phyloP scores from a whole-genome alignment of 2,113 vertebrate species.

The Vanacampus margaritifer region DNA sequence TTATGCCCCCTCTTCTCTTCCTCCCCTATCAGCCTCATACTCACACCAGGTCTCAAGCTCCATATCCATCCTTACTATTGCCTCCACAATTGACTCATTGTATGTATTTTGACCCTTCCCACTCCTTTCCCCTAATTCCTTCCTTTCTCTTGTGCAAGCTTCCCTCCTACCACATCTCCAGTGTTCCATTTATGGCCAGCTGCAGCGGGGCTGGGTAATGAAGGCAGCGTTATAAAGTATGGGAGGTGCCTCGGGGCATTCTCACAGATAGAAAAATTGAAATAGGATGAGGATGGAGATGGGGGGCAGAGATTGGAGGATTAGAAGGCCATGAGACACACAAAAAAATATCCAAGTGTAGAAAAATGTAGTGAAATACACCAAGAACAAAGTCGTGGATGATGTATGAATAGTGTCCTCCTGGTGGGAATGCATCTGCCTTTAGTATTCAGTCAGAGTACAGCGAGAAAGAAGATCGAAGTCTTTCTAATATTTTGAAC shows the following conservation, averaged over 20 bases:
- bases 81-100: conserved; percentile 27
- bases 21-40: conserved; percentile 12
- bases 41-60: conserved; percentile 11
- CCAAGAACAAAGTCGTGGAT: conserved; percentile 8
- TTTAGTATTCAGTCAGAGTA: conserved; percentile 2
- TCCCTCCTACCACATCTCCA: conserved; percentile 29
- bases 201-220: conserved; percentile 48
- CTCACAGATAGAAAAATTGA: conserved; percentile 49
- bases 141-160: conserved; percentile 16
- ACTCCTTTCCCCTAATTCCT: conserved; percentile 20
- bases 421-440: neutral
- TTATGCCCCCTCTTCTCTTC: conserved; percentile 33
- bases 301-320: conserved; percentile 32
- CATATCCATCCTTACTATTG: conserved; percentile 7
- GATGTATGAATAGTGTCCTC: conserved; percentile 5
- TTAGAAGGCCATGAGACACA: conserved; percentile 45
- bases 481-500: neutral
- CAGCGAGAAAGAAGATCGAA: neutral
- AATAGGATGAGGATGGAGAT: conserved; percentile 40
- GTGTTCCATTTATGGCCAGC: conserved; percentile 59
- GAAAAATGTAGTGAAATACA: conserved; percentile 32
- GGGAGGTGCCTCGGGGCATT: conserved; percentile 46
- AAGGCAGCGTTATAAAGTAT: conserved; percentile 58
- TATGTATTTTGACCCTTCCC: conserved; percentile 31
- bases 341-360: conserved; percentile 34